A percentile compares a stretch with the other conserved stretches of the same genome.
phyloP scores from a whole-genome alignment of 2,113 vertebrate species.

The Campylomormyrus tamandua region DNA sequence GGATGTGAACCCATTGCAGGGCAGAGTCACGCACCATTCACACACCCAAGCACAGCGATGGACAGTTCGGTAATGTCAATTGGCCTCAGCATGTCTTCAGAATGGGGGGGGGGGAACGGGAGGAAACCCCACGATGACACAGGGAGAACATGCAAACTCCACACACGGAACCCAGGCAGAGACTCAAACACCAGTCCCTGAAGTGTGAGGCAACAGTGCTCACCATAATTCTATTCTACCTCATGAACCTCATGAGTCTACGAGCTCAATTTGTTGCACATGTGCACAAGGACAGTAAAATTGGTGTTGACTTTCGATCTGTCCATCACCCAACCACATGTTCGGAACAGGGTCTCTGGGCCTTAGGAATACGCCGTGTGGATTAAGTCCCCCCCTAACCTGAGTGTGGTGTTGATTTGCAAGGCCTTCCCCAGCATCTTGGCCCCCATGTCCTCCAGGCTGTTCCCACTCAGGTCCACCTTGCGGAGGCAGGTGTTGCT shows the following conservation, averaged over 20 bases:
- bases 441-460: constrained; percentile 79
- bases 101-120: not conserved
- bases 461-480: constrained; percentile 82
- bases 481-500: constrained; percentile 77
- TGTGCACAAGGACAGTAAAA: not conserved
- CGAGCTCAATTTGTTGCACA: not conserved
- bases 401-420: constrained; percentile 82
- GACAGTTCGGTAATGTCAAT: not conserved
- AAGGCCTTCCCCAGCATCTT: constrained; percentile 87
- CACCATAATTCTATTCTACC: not conserved
- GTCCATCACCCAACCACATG: not conserved
- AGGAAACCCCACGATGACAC: not conserved
- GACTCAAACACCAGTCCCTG: not conserved
- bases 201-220: not conserved
- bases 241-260: not conserved
- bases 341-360: not conserved
- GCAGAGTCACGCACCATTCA: not conserved
- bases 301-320: not conserved
- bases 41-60: not conserved
- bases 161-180: not conserved
- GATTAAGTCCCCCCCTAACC: constrained; percentile 46
- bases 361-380: not conserved
- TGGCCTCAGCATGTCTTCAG: not conserved
- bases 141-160: not conserved
- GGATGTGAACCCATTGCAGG: not conserved